A percentile compares a stretch with the other conserved stretches of the same genome.
phyloP scores from a whole-genome alignment of 2,113 vertebrate genomes.

The Monarcha castaneiventris region DNA sequence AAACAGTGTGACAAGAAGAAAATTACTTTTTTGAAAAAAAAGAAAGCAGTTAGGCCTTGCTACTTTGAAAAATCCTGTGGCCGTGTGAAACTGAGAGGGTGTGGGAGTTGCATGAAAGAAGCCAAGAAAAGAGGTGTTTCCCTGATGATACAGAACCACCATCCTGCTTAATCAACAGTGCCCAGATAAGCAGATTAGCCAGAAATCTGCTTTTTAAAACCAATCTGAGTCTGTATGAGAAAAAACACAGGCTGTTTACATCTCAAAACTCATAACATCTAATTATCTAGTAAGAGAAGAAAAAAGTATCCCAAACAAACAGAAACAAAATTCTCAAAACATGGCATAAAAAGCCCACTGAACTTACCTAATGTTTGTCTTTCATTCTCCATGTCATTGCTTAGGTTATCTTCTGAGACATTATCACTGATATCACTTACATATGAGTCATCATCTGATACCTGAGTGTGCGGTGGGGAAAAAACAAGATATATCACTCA shows the following conservation, averaged over 20 bases:
- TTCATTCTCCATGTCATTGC: slow-evolving; percentile 85
- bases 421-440: slow-evolving; percentile 97
- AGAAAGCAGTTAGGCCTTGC: neutral
- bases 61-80: neutral
- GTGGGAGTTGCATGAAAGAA: neutral
- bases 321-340: neutral
- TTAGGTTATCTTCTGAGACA: slow-evolving; percentile 91
- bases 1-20: neutral
- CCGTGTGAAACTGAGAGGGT: neutral
- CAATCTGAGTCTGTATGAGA: neutral
- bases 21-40: neutral
- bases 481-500: neutral
- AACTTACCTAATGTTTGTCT: slow-evolving; percentile 83
- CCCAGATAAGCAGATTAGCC: neutral
- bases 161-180: neutral
- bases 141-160: neutral
- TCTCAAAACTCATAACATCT: neutral
- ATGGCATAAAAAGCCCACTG: neutral
- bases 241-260: neutral
- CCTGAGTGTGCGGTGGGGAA: slow-evolving; percentile 61
- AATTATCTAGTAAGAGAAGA: neutral
- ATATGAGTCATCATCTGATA: slow-evolving; percentile 94
- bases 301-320: neutral
- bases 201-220: neutral
- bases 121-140: neutral